Evolutionary conservation across 2,113 vertebrate species (phyloP).

Genomic region (Oenanthe melanoleuca): DNA sequence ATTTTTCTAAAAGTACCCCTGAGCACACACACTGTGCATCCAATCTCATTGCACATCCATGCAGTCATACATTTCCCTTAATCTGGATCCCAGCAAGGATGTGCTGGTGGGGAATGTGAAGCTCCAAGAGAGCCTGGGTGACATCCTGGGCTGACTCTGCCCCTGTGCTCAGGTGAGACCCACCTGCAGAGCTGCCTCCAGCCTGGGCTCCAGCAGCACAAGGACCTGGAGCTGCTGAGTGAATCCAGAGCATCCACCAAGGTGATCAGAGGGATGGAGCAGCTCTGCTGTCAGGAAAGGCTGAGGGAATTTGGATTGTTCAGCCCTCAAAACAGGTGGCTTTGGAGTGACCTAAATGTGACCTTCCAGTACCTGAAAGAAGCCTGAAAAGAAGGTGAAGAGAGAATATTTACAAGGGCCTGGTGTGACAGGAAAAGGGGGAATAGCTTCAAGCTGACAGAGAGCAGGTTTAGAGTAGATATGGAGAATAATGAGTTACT

Average conservation of each 20-base stretch:
- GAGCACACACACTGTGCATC: neutral
- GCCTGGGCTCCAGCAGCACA: neutral
- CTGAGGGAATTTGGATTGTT: neutral
- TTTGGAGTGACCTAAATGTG: neutral
- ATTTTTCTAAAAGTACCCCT: slow-evolving; percentile 28
- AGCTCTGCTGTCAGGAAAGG: accelerated
- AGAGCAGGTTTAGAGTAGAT: neutral
- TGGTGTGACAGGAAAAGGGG: no score
- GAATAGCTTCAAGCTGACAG: neutral
- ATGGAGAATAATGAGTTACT: neutral
- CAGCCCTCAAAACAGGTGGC: no score
- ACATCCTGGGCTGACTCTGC: neutral
- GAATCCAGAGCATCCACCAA: accelerated
- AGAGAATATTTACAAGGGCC: neutral
- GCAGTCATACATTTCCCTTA: neutral
- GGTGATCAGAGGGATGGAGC: neutral
- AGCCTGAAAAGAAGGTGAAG: neutral
- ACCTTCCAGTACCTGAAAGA: neutral
- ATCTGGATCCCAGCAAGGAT: neutral
- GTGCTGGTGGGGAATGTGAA: neutral
- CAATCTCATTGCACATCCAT: slow-evolving; percentile 3
- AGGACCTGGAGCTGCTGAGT: neutral
- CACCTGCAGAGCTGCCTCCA: neutral
- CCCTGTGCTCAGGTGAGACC: neutral
- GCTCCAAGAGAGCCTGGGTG: neutral